Conservation (phyloP, 1,140 invertebrate genomes). For the Sycophaga agraensis region DNA sequence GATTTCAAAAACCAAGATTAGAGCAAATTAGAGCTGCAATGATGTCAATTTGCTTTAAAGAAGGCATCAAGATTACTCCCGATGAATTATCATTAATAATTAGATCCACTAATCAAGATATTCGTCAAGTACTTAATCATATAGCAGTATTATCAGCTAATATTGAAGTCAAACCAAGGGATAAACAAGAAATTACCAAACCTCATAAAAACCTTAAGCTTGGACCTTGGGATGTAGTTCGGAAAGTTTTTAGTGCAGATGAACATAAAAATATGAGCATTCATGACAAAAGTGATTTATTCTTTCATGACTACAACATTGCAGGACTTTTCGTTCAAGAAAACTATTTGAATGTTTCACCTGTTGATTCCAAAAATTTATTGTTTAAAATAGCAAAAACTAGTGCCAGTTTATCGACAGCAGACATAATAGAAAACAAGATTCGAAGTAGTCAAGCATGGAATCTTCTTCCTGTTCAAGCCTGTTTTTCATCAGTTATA, state of each 20-base stretch:
- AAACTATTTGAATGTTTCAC: conserved; percentile 83
- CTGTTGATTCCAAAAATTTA: conserved; percentile 61
- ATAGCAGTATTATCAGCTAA: conserved; percentile 75
- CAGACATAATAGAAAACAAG: conserved; percentile 81
- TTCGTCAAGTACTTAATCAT: conserved; percentile 90
- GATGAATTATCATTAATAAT: conserved; percentile 84
- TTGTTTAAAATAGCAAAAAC: conserved; percentile 75
- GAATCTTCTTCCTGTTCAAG: conserved; percentile 89
- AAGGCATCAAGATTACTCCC: conserved; percentile 79
- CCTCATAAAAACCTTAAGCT: conserved; percentile 85
- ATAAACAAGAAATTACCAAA: conserved; percentile 60
- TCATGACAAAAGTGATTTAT: conserved; percentile 86
- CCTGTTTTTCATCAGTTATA: conserved; percentile 87
- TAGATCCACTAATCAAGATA: conserved; percentile 84
- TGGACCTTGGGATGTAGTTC: conserved; percentile 91
- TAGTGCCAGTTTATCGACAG: conserved; percentile 81
- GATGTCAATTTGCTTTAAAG: conserved; percentile 89
- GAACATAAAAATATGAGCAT: conserved; percentile 82
- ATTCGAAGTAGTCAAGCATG: conserved; percentile 81
- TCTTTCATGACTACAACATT: conserved; percentile 97
- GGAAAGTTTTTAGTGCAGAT: conserved; percentile 83
- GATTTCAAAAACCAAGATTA: conserved; percentile 78
- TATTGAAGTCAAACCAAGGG: conserved; percentile 55
- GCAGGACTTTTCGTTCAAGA: conserved; percentile 96
- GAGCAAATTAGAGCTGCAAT: conserved; percentile 91